Evolutionary conservation across 2,888 invertebrate genomes (phyloP).

Genomic region (Pocota personata): DNA sequence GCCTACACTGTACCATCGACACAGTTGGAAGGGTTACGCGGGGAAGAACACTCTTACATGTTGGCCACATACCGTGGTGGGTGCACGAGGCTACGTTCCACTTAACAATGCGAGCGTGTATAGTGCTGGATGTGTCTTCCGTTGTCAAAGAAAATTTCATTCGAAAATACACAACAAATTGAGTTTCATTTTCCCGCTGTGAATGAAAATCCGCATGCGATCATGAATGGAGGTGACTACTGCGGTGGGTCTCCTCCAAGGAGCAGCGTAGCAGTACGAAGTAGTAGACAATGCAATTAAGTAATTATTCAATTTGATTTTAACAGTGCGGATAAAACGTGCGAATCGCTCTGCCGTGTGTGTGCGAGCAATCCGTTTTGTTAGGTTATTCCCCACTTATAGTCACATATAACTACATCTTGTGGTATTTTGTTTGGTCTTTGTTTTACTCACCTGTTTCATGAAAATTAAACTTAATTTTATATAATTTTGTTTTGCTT

Average conservation of each 20-base stretch:
- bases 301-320: conserved; percentile 68
- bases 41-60: not conserved
- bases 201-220: conserved; percentile 54
- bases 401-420: not conserved
- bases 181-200: conserved; percentile 47
- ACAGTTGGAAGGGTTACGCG: not conserved
- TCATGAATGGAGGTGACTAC: conserved; percentile 15
- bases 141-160: conserved; percentile 51
- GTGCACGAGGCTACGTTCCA: conserved; percentile 23
- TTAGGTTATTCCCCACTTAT: not conserved
- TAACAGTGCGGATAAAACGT: conserved; percentile 68
- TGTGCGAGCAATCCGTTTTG: conserved; percentile 8
- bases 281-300: conserved; percentile 55
- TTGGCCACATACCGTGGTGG: not conserved
- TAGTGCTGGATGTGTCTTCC: conserved; percentile 25
- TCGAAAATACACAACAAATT: conserved; percentile 56
- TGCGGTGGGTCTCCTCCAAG: too few relatives aligned
- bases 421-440: not conserved
- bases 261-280: not conserved
- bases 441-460: conserved; percentile 47
- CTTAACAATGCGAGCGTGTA: conserved; percentile 40
- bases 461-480: conserved; percentile 58
- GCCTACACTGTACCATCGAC: conserved; percentile 3
- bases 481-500: conserved; percentile 58
- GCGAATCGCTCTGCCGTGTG: conserved; percentile 44